Conservation (phyloP, 2,797 vertebrate species). For the Cheirogaleus major region DNA sequence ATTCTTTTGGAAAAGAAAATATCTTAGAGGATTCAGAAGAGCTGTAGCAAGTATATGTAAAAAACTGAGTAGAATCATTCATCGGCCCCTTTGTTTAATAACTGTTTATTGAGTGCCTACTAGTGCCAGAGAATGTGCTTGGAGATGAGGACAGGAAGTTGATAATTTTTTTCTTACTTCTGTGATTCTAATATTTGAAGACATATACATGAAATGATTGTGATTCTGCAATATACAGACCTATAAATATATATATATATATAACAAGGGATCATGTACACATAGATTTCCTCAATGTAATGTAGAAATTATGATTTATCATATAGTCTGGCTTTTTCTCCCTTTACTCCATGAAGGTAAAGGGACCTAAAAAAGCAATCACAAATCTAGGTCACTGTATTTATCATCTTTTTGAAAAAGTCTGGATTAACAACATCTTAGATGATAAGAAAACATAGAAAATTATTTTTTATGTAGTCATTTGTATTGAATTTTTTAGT, state of each 20-base stretch:
- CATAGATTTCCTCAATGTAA: neutral
- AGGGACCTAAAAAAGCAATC: neutral
- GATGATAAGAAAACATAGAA: neutral
- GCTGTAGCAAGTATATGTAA: neutral
- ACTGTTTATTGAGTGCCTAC: neutral
- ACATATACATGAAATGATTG: neutral
- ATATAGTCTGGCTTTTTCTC: neutral
- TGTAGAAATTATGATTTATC: neutral
- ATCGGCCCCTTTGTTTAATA: neutral
- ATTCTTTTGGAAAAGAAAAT: conserved; percentile 51
- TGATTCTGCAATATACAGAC: neutral
- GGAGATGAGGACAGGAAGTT: neutral
- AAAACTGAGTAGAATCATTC: neutral
- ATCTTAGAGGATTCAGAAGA: neutral
- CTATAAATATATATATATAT: neutral
- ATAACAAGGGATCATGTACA: neutral
- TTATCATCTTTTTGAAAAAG: conserved; percentile 13
- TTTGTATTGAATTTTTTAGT: neutral
- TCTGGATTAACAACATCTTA: neutral
- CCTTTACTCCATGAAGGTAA: neutral
- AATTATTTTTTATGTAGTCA: conserved; percentile 44
- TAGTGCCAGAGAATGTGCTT: neutral
- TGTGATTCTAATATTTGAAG: neutral
- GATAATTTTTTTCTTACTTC: neutral
- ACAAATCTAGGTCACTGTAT: conserved; percentile 7